Evolutionary conservation across 1,140 invertebrate genomes (phyloP).

Genomic region (Semibalanus balanoides): DNA sequence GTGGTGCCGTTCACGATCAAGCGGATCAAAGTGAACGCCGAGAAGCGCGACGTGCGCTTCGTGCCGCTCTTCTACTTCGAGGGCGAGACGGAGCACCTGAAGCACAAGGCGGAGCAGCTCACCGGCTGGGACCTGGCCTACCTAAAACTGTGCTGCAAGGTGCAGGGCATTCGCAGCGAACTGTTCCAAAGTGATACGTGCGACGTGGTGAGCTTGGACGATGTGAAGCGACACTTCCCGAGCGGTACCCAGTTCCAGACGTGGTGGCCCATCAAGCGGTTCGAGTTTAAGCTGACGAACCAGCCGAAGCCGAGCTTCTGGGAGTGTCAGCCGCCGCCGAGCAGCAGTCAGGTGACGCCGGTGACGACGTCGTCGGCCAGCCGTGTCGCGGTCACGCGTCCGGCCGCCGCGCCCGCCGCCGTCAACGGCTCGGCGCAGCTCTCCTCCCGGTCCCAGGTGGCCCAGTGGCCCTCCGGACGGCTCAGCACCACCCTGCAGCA

Average conservation of each 20-base stretch:
- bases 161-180: constrained; percentile 79
- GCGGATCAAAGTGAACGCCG: constrained; percentile 32
- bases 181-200: constrained; percentile 76
- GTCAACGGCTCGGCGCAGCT: background rate
- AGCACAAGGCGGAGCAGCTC: constrained; percentile 60
- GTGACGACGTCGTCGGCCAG: background rate
- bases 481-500: constrained; percentile 1
- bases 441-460: background rate
- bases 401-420: too few species aligned
- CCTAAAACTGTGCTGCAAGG: constrained; percentile 85
- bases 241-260: constrained; percentile 75
- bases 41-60: constrained; percentile 46
- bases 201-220: constrained; percentile 69
- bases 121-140: constrained; percentile 84
- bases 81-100: constrained; percentile 76
- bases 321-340: constrained; percentile 4
- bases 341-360: background rate
- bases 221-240: constrained; percentile 80
- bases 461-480: constrained; percentile 27
- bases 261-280: constrained; percentile 52
- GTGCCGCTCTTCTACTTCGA: constrained; percentile 90
- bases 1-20: constrained; percentile 83
- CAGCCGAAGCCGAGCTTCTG: background rate
- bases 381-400: too few species aligned
- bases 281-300: constrained; percentile 4